phyloP scores from a whole-genome alignment of 2,113 vertebrate genomes.

The Sebastes fasciatus region DNA sequence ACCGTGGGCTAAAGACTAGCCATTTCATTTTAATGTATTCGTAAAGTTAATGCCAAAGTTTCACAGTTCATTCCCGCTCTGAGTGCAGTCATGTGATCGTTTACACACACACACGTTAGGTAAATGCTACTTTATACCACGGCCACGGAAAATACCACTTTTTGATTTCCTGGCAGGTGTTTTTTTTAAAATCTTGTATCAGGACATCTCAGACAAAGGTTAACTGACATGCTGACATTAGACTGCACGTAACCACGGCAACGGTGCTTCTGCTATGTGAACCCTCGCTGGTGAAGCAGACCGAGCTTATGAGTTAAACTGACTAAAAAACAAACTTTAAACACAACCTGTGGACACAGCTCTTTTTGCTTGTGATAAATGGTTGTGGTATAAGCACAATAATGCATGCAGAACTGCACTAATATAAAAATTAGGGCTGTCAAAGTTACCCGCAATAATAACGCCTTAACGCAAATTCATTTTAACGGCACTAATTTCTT shows the following conservation, averaged over 20 bases:
- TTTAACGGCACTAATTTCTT: too few relatives aligned
- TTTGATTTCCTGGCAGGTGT: background rate
- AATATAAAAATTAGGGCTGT: too few relatives aligned
- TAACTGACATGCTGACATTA: background rate
- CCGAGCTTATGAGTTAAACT: background rate
- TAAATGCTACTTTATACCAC: background rate
- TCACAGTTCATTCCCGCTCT: slow-evolving; percentile 37
- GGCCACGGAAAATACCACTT: background rate
- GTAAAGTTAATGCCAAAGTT: slow-evolving; percentile 70
- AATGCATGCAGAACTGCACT: background rate
- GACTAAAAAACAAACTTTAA: background rate
- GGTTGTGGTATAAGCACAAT: background rate
- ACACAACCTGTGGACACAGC: background rate
- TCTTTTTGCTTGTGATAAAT: background rate
- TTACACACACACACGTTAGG: background rate
- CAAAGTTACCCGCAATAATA: too few relatives aligned
- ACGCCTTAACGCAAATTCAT: too few relatives aligned
- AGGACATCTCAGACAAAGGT: background rate
- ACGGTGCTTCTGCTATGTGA: background rate
- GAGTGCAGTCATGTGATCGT: slow-evolving; percentile 7
- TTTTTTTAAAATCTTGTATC: background rate
- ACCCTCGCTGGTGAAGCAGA: background rate
- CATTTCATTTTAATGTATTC: slow-evolving; percentile 69
- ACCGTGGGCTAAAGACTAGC: slow-evolving; percentile 62
- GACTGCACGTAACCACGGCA: background rate